phyloP scores from a whole-genome alignment of 2,888 invertebrate species.

The Mantis religiosa region DNA sequence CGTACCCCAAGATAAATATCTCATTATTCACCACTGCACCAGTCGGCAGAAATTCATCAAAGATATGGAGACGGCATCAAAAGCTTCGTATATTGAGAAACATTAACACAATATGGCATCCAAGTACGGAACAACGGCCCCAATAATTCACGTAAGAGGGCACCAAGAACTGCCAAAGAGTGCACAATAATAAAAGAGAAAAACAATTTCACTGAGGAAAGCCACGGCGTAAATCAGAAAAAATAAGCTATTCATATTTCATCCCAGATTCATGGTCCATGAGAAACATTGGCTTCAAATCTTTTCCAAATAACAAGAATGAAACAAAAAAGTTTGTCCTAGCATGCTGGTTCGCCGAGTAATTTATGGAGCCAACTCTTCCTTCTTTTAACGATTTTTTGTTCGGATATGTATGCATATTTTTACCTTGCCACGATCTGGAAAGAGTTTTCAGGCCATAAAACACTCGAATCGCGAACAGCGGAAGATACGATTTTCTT shows the following conservation, averaged over 20 bases:
- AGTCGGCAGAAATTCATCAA: no score
- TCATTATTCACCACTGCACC: no score
- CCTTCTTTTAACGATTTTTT: background rate
- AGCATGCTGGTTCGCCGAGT: constrained; percentile 1
- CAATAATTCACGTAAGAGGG: no score
- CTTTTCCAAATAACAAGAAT: background rate
- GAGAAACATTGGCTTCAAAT: constrained; percentile 11
- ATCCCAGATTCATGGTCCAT: background rate
- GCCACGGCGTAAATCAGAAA: background rate
- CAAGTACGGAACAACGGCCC: no score
- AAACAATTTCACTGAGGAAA: background rate
- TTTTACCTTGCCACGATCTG: constrained; percentile 11
- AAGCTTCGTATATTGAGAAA: no score
- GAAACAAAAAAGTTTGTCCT: background rate
- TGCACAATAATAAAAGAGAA: background rate
- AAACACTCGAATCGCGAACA: constrained; percentile 6
- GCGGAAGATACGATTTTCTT: background rate
- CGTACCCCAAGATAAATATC: no score
- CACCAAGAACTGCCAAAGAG: background rate
- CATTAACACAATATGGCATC: no score
- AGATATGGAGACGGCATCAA: no score
- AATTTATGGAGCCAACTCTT: constrained; percentile 7
- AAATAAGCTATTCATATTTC: constrained; percentile 5
- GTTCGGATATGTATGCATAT: background rate
- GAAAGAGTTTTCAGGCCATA: constrained; percentile 11